Conservation (phyloP, 2,797 vertebrate genomes). For the Podarcis siculus region DNA sequence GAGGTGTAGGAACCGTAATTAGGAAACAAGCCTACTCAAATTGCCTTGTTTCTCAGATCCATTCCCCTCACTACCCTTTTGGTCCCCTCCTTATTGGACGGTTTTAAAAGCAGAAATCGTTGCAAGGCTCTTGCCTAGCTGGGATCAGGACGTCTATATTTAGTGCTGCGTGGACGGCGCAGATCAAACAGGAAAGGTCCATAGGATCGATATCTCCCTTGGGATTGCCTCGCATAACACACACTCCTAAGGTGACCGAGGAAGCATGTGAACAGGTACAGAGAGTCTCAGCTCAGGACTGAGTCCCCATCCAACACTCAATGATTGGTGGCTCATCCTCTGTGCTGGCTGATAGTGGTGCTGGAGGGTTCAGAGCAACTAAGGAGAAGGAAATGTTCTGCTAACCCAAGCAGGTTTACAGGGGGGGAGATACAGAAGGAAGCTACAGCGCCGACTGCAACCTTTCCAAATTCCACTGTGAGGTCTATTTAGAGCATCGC, state of each 20-base stretch:
- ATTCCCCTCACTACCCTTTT: background rate
- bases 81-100: background rate
- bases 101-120: background rate
- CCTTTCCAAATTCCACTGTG: background rate
- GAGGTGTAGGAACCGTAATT: background rate
- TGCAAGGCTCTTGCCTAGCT: background rate
- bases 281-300: background rate
- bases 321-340: background rate
- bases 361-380: background rate
- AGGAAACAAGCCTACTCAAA: background rate
- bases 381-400: background rate
- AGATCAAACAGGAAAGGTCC: too few relatives aligned
- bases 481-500: background rate
- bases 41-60: background rate
- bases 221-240: background rate
- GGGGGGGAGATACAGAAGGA: background rate
- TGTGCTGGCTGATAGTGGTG: too few relatives aligned
- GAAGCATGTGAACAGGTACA: too few relatives aligned
- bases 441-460: background rate
- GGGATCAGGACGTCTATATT: too few relatives aligned
- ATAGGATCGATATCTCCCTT: background rate
- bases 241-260: background rate
- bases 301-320: background rate
- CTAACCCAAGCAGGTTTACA: too few relatives aligned
- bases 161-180: background rate